phyloP scores from a whole-genome alignment of 2,888 invertebrate genomes.

The Blastobasis lacticolella region DNA sequence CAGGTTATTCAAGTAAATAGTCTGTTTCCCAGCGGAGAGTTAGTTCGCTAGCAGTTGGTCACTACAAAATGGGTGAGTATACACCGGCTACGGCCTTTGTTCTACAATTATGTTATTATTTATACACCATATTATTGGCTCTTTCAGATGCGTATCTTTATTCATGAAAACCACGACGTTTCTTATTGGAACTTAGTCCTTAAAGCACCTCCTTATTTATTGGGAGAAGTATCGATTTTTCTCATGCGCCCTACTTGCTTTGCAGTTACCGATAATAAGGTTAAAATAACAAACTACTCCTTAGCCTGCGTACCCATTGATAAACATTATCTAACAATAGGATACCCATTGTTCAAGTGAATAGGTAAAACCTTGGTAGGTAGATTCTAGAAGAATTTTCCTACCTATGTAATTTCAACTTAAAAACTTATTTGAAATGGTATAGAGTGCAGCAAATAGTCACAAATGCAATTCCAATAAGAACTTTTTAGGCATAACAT shows the following conservation, averaged over 20 bases:
- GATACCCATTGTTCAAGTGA: too few species aligned
- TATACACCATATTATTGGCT: background rate
- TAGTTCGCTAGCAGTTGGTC: conserved; percentile 21
- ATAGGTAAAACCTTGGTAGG: too few species aligned
- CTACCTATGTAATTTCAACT: too few species aligned
- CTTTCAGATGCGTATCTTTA: background rate
- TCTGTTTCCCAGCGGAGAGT: conserved; percentile 23
- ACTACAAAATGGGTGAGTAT: conserved; percentile 60
- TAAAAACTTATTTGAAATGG: too few species aligned
- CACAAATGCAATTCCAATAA: too few species aligned
- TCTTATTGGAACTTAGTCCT: conserved; percentile 26
- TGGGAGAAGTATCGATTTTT: conserved; percentile 63
- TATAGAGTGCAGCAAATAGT: too few species aligned
- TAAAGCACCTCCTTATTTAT: conserved; percentile 27
- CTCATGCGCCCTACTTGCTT: conserved; percentile 35
- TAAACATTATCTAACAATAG: background rate
- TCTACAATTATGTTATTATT: conserved; percentile 6
- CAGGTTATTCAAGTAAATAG: conserved; percentile 26
- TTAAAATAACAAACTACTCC: background rate
- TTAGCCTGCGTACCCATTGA: background rate
- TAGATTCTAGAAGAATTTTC: too few species aligned
- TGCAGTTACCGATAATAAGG: background rate
- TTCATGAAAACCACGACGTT: background rate
- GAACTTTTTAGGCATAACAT: too few species aligned
- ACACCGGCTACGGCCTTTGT: conserved; percentile 36